Conservation (phyloP, 1,140 invertebrate genomes). For the Araneus ventricosus region DNA sequence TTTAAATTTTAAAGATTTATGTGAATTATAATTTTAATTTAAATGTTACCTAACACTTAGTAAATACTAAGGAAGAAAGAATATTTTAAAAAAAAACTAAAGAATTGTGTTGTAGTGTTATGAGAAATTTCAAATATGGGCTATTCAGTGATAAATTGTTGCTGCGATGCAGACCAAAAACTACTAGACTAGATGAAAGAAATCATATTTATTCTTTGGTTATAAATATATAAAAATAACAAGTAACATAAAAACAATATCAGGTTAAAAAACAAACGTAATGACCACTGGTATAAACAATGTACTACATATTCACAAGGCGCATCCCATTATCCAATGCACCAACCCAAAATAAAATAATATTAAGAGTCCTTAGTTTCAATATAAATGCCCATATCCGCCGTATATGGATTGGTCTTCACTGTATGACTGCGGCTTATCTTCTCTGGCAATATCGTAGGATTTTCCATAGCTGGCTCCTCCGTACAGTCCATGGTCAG, state of each 20-base stretch:
- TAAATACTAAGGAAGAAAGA: too few relatives aligned
- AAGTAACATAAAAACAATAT: slow-evolving; percentile 63
- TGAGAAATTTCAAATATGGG: too few relatives aligned
- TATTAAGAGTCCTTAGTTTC: neutral
- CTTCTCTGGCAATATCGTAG: slow-evolving; percentile 20
- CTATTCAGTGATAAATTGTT: too few relatives aligned
- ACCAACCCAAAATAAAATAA: neutral
- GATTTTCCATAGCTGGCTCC: slow-evolving; percentile 50
- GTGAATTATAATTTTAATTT: too few relatives aligned
- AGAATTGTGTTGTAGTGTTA: too few relatives aligned
- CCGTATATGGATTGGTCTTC: slow-evolving; percentile 63
- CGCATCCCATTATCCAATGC: neutral
- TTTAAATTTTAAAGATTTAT: too few relatives aligned
- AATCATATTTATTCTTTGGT: slow-evolving; percentile 70
- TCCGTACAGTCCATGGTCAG: slow-evolving; percentile 54
- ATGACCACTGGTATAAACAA: slow-evolving; percentile 40
- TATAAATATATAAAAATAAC: slow-evolving; percentile 72
- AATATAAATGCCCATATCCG: slow-evolving; percentile 64
- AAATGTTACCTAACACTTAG: too few relatives aligned
- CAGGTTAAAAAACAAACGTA: slow-evolving; percentile 58
- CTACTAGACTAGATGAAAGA: neutral
- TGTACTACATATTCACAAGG: slow-evolving; percentile 32
- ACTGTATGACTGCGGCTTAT: slow-evolving; percentile 45
- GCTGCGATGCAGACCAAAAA: neutral
- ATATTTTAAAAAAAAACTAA: too few relatives aligned